Conservation (phyloP, 2,888 invertebrate genomes). For the Pecten maximus region DNA sequence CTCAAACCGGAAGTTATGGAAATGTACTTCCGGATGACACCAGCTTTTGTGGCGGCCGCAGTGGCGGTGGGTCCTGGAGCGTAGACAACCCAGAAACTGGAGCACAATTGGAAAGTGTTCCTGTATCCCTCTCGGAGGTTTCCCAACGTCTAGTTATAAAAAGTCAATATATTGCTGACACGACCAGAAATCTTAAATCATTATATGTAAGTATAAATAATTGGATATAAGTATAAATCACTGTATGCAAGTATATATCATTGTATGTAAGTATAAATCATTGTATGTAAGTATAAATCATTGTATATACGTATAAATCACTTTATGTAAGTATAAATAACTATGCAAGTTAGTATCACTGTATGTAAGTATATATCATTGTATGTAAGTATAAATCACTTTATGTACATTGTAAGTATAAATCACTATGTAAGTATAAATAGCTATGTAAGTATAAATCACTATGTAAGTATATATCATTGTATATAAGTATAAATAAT, state of each 20-base stretch:
- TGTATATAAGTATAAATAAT: background rate
- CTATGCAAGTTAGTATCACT: too few relatives aligned
- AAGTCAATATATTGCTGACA: background rate
- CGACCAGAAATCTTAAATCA: background rate
- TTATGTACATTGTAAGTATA: too few relatives aligned
- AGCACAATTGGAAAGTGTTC: background rate
- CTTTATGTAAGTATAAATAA: too few relatives aligned
- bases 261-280: too few relatives aligned
- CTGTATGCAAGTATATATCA: too few relatives aligned
- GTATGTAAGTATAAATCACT: background rate
- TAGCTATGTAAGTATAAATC: too few relatives aligned
- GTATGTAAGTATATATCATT: too few relatives aligned
- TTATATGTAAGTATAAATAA: background rate
- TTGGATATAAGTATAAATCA: too few relatives aligned
- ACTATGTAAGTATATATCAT: too few relatives aligned
- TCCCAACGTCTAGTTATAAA: background rate
- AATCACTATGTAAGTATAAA: too few relatives aligned
- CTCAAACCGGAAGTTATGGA: background rate
- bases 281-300: too few relatives aligned
- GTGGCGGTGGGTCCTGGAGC: background rate
- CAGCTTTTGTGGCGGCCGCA: background rate
- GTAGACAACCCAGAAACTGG: background rate
- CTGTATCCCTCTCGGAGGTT: background rate
- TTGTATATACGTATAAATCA: too few relatives aligned
- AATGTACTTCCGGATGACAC: background rate